Percentiles rank a stretch among this genome's conserved stretches.
Evolutionary conservation across 92 coral and sea anemone genomes (phyloP).

Genomic region (Phenganax stokvisi): DNA sequence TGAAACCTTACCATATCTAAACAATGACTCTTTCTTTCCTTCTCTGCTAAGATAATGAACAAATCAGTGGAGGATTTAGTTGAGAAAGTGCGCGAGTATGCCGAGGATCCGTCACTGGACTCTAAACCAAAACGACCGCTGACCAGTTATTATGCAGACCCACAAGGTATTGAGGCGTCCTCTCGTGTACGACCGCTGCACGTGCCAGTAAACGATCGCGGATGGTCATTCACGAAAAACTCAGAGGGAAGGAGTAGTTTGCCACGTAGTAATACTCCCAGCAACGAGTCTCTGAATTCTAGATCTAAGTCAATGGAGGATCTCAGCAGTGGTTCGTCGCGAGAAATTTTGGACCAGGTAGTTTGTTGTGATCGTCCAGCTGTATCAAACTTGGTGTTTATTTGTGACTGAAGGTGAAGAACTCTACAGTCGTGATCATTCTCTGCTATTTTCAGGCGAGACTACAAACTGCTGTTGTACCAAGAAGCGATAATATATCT

Average conservation of each 20-base stretch:
- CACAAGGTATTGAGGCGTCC: constrained; percentile 2
- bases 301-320: constrained; percentile 20
- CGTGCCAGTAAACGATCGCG: constrained; percentile 17
- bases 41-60: constrained; percentile 32
- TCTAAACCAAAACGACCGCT: constrained; percentile 12
- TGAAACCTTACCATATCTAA: background rate
- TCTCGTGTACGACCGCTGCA: constrained; percentile 20
- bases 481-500: background rate
- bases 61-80: constrained; percentile 39
- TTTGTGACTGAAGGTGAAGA: background rate
- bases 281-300: background rate
- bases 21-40: background rate
- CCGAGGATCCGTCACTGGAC: constrained; percentile 18
- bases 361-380: background rate
- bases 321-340: constrained; percentile 10
- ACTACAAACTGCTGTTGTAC: background rate
- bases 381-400: too few species aligned
- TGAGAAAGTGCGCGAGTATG: constrained; percentile 35
- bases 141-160: constrained; percentile 34
- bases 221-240: background rate
- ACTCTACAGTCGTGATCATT: background rate
- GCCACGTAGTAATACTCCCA: background rate
- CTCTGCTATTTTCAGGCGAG: background rate
- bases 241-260: background rate
- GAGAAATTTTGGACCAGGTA: background rate